These are phyloP conservation scores for Orchestes rusci DNA, from an alignment of 2,888 invertebrate genomes.

Conservation along the genomic window DNA sequence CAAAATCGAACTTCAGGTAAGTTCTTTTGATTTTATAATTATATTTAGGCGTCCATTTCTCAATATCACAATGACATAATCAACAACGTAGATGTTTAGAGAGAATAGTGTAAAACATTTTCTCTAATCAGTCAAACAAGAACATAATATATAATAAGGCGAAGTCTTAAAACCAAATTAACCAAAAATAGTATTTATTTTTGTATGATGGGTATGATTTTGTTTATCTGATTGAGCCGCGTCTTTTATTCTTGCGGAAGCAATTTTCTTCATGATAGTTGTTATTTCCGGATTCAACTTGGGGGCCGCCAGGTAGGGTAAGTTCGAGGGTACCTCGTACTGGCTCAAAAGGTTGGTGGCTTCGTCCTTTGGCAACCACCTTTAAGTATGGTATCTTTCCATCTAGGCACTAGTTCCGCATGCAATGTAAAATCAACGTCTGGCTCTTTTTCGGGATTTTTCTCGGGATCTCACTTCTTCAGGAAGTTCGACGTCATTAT, in stretches of 20 bases:
- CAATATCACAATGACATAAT: too few species aligned
- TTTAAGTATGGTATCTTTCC: neutral
- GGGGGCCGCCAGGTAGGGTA: too few species aligned
- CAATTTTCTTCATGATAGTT: too few species aligned
- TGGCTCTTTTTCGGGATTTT: neutral
- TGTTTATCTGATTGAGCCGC: too few species aligned
- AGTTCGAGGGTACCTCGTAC: too few species aligned
- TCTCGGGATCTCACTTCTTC: slow-evolving; percentile 1
- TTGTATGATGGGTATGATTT: too few species aligned
- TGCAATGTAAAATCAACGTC: neutral
- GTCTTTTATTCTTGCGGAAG: too few species aligned
- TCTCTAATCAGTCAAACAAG: neutral
- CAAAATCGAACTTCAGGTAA: slow-evolving; percentile 6
- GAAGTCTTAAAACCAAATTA: too few species aligned
- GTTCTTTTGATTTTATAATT: slow-evolving; percentile 8
- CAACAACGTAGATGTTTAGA: slow-evolving; percentile 6
- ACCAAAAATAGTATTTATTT: too few species aligned
- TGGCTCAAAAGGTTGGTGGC: too few species aligned
- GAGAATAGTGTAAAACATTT: neutral
- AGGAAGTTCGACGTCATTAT: slow-evolving; percentile 3
- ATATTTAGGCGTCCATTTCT: too few species aligned
- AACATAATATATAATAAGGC: neutral
- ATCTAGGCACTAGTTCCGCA: slow-evolving; percentile 3
- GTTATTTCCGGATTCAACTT: too few species aligned
- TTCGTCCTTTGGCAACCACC: slow-evolving; percentile 2